phyloP scores from a whole-genome alignment of 2,888 invertebrate genomes.

The Siphlonurus alternatus region DNA sequence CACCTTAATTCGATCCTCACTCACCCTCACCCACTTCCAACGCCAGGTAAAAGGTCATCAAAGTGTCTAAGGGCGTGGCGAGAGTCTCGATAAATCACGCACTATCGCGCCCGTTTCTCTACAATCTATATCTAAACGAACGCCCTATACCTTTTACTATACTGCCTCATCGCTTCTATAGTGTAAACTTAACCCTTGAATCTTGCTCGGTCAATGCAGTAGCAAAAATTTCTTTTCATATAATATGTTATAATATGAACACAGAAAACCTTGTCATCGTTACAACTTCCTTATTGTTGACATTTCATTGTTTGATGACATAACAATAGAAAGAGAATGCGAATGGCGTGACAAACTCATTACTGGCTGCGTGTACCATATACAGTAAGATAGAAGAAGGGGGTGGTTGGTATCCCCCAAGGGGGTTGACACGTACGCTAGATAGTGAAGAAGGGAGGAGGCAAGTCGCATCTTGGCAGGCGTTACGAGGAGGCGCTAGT shows the following conservation, averaged over 20 bases:
- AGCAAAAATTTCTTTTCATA: neutral
- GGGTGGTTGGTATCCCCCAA: neutral
- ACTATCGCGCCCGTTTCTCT: neutral
- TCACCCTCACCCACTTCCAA: neutral
- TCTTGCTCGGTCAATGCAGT: neutral
- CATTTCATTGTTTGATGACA: neutral
- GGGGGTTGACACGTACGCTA: neutral
- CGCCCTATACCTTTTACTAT: no score
- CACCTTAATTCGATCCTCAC: neutral
- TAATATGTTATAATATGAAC: no score
- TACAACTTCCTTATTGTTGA: neutral
- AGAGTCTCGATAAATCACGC: neutral
- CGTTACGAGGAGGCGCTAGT: neutral
- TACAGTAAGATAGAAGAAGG: neutral
- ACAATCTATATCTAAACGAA: no score
- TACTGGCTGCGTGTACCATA: neutral
- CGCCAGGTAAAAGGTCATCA: neutral
- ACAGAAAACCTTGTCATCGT: neutral
- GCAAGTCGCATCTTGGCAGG: neutral
- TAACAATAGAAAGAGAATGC: neutral
- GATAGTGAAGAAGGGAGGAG: neutral
- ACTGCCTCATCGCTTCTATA: no score
- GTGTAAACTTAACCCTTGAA: no score
- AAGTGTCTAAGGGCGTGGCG: slow-evolving; percentile 1
- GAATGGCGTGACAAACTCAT: neutral